Conservation (phyloP, 2,888 invertebrate species). For the Meta bourneti region DNA sequence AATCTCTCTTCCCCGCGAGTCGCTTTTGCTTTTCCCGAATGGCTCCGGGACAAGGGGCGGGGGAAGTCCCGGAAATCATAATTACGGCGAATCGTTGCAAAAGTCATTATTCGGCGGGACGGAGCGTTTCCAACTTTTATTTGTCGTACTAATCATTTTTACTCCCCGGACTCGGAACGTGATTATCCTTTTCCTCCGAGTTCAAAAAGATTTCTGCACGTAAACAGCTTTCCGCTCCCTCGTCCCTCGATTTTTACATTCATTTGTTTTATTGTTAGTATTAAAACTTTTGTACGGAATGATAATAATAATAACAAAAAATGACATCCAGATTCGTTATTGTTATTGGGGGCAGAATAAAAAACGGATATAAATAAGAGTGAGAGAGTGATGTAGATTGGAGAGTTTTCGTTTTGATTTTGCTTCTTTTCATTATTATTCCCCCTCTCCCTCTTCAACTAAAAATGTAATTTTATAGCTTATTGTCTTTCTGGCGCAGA, state of each 20-base stretch:
- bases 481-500: conserved; percentile 69
- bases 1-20: conserved; percentile 49
- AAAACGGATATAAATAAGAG: conserved; percentile 30
- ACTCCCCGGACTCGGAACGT: conserved; percentile 61
- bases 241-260: conserved; percentile 6
- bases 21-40: conserved; percentile 64
- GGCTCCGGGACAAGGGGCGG: conserved; percentile 40
- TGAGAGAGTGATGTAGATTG: conserved; percentile 40
- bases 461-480: conserved; percentile 75
- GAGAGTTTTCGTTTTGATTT: conserved; percentile 30
- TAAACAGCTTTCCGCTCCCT: conserved; percentile 57
- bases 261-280: conserved; percentile 54
- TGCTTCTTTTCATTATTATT: conserved; percentile 27
- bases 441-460: conserved; percentile 14
- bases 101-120: conserved; percentile 73
- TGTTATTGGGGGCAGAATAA: conserved; percentile 59
- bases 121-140: conserved; percentile 75
- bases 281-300: conserved; percentile 45
- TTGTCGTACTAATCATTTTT: conserved; percentile 76
- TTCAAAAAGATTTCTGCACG: conserved; percentile 54
- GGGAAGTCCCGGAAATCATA: conserved; percentile 72
- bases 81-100: conserved; percentile 75
- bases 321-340: conserved; percentile 55
- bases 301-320: not conserved
- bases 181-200: conserved; percentile 51